These are phyloP conservation scores for Vireo griseus DNA, from an alignment of 2,797 vertebrate species.

Conservation along the genomic window DNA sequence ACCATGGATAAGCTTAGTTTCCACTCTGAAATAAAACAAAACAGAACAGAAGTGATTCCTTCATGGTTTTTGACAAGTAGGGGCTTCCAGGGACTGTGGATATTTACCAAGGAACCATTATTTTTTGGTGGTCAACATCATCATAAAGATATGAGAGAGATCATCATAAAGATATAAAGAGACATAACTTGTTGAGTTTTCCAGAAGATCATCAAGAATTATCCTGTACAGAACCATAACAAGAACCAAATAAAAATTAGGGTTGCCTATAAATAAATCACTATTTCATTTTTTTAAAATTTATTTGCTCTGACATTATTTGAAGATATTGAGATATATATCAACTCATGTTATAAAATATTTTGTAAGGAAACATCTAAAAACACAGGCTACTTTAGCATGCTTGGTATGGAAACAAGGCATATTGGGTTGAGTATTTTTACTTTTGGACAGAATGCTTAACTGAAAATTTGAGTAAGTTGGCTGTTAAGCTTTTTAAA, in stretches of 20 bases:
- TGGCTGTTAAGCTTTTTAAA: neutral
- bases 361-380: neutral
- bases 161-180: neutral
- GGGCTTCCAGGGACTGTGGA: neutral
- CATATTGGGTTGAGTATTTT: rapidly evolving
- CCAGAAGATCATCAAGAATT: neutral
- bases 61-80: neutral
- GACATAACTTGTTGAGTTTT: neutral
- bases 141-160: too few relatives aligned
- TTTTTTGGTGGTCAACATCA: neutral
- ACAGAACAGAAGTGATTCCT: neutral
- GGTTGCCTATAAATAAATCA: neutral
- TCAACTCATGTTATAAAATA: neutral
- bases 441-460: neutral
- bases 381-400: neutral
- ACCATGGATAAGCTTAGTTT: neutral
- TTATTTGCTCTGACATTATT: neutral
- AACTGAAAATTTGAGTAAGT: neutral
- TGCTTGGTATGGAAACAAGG: neutral
- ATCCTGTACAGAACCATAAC: neutral
- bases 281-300: neutral
- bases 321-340: neutral
- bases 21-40: neutral
- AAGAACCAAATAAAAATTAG: neutral
- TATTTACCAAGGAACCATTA: neutral